Percentiles rank a stretch among this genome's conserved stretches.
phyloP scores from a whole-genome alignment of 2,113 vertebrate genomes.

The Siniperca chuatsi region DNA sequence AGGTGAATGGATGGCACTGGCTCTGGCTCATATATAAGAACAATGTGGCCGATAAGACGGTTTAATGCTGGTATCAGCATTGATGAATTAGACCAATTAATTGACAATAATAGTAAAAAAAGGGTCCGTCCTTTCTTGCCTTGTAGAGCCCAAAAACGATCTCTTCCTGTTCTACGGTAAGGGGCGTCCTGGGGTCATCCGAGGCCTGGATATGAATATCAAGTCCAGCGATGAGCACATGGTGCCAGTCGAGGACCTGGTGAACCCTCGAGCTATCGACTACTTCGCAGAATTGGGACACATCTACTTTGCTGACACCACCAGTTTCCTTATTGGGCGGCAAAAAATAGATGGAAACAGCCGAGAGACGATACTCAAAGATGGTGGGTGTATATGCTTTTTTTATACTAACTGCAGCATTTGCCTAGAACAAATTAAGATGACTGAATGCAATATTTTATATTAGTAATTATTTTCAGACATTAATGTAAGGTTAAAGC shows the following conservation, averaged over 20 bases:
- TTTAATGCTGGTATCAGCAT: slow-evolving; percentile 74
- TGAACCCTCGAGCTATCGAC: slow-evolving; percentile 96
- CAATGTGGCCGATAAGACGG: slow-evolving; percentile 70
- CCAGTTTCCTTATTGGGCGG: slow-evolving; percentile 96
- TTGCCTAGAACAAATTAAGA: neutral
- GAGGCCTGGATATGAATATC: slow-evolving; percentile 94
- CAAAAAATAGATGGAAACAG: slow-evolving; percentile 95
- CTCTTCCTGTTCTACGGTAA: slow-evolving; percentile 99
- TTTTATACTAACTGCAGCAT: neutral
- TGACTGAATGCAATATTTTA: neutral
- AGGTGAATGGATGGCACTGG: slow-evolving; percentile 67
- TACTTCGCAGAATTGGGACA: slow-evolving; percentile 94
- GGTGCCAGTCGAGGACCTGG: slow-evolving; percentile 94
- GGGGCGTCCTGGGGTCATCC: slow-evolving; percentile 95
- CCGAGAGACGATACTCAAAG: slow-evolving; percentile 96
- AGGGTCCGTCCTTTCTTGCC: slow-evolving; percentile 78
- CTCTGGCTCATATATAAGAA: slow-evolving; percentile 71
- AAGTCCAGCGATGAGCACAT: slow-evolving; percentile 96
- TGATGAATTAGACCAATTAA: slow-evolving; percentile 80
- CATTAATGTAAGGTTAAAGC: neutral
- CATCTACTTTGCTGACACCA: slow-evolving; percentile 98
- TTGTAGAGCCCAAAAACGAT: slow-evolving; percentile 94
- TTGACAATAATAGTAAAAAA: slow-evolving; percentile 71
- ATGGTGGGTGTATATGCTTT: slow-evolving; percentile 83
- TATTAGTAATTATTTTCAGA: neutral